A percentile compares a stretch with the other conserved stretches of the same genome.
These are phyloP conservation scores for Triops longicaudatus DNA, from an alignment of 1,140 invertebrate genomes.

Conservation along the genomic window DNA sequence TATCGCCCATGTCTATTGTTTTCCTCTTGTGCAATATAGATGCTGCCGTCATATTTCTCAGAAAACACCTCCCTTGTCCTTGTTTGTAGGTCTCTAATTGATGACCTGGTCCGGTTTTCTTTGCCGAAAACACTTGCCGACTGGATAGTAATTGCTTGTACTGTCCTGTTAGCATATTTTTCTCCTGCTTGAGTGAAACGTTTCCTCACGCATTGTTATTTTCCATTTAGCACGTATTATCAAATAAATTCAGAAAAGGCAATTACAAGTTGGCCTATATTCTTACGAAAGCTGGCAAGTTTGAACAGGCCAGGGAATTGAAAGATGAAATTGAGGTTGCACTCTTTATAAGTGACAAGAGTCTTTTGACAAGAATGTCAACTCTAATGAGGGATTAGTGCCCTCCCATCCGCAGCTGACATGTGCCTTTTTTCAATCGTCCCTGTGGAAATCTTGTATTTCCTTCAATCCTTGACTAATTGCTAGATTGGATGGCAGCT, in stretches of 20 bases:
- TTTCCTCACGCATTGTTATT: too few species aligned
- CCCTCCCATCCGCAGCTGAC: constrained; percentile 13
- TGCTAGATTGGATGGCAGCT: neutral
- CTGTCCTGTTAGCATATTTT: too few species aligned
- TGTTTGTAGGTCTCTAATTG: neutral
- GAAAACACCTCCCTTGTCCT: neutral
- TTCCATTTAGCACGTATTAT: too few species aligned
- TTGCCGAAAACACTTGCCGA: too few species aligned
- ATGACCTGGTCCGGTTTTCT: neutral
- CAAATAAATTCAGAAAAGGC: too few species aligned
- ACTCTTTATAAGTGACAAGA: neutral
- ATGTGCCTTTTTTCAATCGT: constrained; percentile 1
- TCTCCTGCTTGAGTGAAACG: too few species aligned
- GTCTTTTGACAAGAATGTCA: constrained; percentile 15
- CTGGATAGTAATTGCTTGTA: too few species aligned
- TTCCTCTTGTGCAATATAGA: constrained; percentile 3
- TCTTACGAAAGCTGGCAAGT: neutral
- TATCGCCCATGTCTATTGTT: neutral
- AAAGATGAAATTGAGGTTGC: neutral
- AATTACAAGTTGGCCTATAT: neutral
- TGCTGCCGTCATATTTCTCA: neutral
- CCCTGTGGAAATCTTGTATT: constrained; percentile 11
- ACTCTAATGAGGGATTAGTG: constrained; percentile 8
- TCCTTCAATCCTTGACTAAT: constrained; percentile 11
- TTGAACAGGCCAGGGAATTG: neutral